Conservation (phyloP, 2,113 vertebrate species). For the Eonycteris spelaea region DNA sequence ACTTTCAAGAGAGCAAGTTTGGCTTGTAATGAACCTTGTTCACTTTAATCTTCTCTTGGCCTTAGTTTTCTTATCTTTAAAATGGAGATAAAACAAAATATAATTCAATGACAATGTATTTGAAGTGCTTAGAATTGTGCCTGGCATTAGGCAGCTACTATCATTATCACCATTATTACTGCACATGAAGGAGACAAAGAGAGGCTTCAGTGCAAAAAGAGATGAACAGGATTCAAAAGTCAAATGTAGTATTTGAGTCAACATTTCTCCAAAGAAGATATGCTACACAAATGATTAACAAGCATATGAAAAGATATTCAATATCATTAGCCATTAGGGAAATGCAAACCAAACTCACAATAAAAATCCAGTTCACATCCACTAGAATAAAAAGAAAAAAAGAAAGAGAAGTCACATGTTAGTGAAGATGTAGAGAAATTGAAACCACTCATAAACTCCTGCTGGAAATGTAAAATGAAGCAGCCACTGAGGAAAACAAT, state of each 20-base stretch:
- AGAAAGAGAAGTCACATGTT: neutral
- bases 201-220: neutral
- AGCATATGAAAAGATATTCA: neutral
- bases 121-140: neutral
- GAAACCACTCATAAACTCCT: neutral
- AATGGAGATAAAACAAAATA: neutral
- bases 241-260: neutral
- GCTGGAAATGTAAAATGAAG: neutral
- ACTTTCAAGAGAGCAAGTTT: neutral
- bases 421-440: neutral
- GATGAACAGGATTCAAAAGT: neutral
- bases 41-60: neutral
- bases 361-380: neutral
- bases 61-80: conserved; percentile 12
- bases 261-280: neutral
- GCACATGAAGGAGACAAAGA: neutral
- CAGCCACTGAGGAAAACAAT: neutral
- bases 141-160: neutral
- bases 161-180: neutral
- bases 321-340: neutral
- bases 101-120: neutral
- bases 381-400: neutral
- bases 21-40: neutral
- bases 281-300: neutral
- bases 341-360: neutral